Percentiles rank a stretch among this genome's conserved stretches.
Evolutionary conservation across 2,888 invertebrate species (phyloP).

Genomic region (Coelogynopora nodosa): DNA sequence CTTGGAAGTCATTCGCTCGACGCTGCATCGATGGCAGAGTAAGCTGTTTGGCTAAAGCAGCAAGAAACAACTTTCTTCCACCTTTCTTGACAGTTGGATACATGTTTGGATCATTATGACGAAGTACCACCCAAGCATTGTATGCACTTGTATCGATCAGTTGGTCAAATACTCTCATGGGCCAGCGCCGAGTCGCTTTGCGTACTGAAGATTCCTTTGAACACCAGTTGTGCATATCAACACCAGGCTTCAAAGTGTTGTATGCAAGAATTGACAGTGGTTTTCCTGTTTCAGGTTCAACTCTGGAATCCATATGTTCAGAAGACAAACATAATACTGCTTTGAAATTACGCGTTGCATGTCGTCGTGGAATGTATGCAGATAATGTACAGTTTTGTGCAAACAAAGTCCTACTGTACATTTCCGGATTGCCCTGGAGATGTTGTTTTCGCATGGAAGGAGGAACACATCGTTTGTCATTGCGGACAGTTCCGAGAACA

Average conservation of each 20-base stretch:
- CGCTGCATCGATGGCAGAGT: background rate
- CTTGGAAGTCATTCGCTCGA: background rate
- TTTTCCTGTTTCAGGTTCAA: background rate
- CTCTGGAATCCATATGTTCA: background rate
- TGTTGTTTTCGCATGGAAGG: background rate
- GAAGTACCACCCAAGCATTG: background rate
- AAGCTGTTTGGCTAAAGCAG: background rate
- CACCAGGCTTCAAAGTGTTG: background rate
- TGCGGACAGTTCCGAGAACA: conserved; percentile 8
- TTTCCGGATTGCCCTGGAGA: background rate
- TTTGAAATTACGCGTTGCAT: background rate
- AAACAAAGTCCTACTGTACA: background rate
- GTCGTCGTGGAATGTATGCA: background rate
- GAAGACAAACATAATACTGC: background rate
- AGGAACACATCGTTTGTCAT: conserved; percentile 11
- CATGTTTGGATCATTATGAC: background rate
- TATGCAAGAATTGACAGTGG: background rate
- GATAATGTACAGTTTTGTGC: background rate
- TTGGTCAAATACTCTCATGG: background rate
- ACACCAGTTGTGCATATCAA: background rate
- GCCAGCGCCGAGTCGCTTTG: background rate
- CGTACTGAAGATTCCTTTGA: background rate
- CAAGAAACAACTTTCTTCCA: background rate
- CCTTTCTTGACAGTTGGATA: background rate
- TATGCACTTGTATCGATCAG: background rate